Evolutionary conservation across 1,140 invertebrate genomes (phyloP), one percentile per base, ranked within the genome.

Genomic region (Batillaria attramentaria): DNA sequence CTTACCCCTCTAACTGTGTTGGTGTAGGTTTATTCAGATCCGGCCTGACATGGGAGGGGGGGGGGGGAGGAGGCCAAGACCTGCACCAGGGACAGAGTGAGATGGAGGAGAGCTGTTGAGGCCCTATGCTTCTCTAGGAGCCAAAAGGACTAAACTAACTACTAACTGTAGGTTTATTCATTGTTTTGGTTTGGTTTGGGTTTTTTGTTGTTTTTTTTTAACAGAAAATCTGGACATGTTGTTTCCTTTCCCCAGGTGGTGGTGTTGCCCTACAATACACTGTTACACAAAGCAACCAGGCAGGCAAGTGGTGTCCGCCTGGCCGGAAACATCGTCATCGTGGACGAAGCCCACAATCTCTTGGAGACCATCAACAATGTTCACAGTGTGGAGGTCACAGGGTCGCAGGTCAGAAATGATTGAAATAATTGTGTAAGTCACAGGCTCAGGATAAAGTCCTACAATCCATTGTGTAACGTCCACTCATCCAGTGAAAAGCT

Each of bases 291-390:
- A 88, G 93, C 92, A 16, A 98, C 98, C 0, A 92, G 98, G 84
- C 93, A 95, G 82, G 95, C 96, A 1, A 94, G 94, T 88, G 95
- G 95, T n/a, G 94, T 99, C 10, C 93, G 95, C 82, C 87, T 99
- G 5, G 94, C 95, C 86, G 94, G 95, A 79, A 96, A 96, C 89
- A 92, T 99, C 62, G 91, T 99, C 0, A 95, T 99, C 80, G 94
- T 99, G 68, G 98, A 99, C 90, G 98, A 99, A 92, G 98, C 98
- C 10, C 98, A 99, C 85, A 99, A 99, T 92, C 92, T 99, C 8
- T 91, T 98, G 31, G 96, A 99, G 79, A 95, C 97, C 0, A 95
- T 99, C 79, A 94, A 95, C 78, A 94, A 95, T 86, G 95, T 98
- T 83, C 93, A 99, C 88, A 96, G 95, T 85, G 93, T 93, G 2